Evolutionary conservation across 1,140 invertebrate species (phyloP).

Genomic region (Aphidius gifuensis): DNA sequence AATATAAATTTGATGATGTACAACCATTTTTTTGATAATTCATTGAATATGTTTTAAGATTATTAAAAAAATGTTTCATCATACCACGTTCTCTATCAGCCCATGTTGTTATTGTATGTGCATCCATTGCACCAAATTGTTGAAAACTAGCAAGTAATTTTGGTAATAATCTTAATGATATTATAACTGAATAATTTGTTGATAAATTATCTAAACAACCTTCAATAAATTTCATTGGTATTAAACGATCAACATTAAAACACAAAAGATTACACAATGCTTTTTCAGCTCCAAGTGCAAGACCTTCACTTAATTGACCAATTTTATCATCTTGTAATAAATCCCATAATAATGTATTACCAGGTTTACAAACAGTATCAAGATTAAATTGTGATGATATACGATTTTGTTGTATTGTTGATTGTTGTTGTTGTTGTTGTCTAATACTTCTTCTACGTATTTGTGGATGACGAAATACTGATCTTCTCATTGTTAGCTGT

Average conservation of each 20-base stretch:
- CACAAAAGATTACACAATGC: slow-evolving; percentile 84
- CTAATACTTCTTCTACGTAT: slow-evolving; percentile 27
- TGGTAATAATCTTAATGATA: slow-evolving; percentile 82
- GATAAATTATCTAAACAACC: slow-evolving; percentile 88
- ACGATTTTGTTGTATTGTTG: slow-evolving; percentile 32
- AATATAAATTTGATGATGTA: slow-evolving; percentile 61
- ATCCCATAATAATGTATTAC: slow-evolving; percentile 91
- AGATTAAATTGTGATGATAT: slow-evolving; percentile 61
- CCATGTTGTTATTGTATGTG: slow-evolving; percentile 82
- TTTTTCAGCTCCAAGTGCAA: slow-evolving; percentile 88
- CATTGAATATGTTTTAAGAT: slow-evolving; percentile 66
- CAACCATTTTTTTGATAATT: slow-evolving; percentile 34
- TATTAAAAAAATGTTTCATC: slow-evolving; percentile 90
- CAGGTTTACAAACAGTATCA: slow-evolving; percentile 80
- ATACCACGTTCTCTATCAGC: slow-evolving; percentile 85
- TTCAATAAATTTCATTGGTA: slow-evolving; percentile 92
- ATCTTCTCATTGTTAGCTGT: slow-evolving; percentile 40
- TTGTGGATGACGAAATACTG: slow-evolving; percentile 40
- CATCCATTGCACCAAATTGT: slow-evolving; percentile 78
- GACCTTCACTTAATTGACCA: slow-evolving; percentile 77
- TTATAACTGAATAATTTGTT: slow-evolving; percentile 81
- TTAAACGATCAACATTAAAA: slow-evolving; percentile 82
- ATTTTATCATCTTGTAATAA: slow-evolving; percentile 89
- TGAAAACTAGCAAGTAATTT: slow-evolving; percentile 90
- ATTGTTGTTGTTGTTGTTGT: slow-evolving; percentile 17